Evolutionary conservation across 1,140 invertebrate species (phyloP).

Genomic region (Trichomalopsis sarcophagae): DNA sequence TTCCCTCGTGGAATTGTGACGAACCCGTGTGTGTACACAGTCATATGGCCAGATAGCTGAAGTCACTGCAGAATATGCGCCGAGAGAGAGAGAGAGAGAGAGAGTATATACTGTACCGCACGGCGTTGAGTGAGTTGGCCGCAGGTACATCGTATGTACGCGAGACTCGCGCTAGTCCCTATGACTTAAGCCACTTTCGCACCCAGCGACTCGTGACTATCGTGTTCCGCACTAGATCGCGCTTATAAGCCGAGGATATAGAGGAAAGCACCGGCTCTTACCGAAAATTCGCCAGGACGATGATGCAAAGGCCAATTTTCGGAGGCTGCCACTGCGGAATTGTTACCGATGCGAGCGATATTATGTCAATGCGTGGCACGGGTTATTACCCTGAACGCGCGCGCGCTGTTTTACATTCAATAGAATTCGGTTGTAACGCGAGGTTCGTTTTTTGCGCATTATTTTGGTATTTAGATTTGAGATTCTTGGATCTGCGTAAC

Average conservation of each 20-base stretch:
- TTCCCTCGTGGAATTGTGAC: constrained; percentile 34
- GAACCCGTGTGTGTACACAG: not conserved
- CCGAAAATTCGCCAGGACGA: not conserved
- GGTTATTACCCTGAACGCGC: no score
- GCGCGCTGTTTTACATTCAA: not conserved
- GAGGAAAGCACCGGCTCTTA: not conserved
- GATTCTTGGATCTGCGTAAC: not conserved
- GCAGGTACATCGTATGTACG: no score
- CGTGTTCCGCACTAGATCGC: constrained; percentile 54
- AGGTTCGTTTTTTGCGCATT: not conserved
- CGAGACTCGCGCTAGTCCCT: not conserved
- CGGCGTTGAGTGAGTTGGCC: constrained; percentile 4
- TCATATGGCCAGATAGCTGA: not conserved
- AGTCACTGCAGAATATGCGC: not conserved
- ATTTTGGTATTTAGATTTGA: not conserved
- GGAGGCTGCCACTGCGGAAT: not conserved
- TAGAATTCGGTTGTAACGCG: not conserved
- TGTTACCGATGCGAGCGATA: no score
- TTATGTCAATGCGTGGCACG: no score
- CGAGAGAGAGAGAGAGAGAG: not conserved
- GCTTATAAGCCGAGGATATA: not conserved
- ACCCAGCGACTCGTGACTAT: constrained; percentile 54
- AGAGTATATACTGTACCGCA: not conserved
- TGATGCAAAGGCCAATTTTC: constrained; percentile 29
- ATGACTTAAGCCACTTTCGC: constrained; percentile 55